phyloP scores from a whole-genome alignment of 2,888 invertebrate species.

The Agrochola circellaris region DNA sequence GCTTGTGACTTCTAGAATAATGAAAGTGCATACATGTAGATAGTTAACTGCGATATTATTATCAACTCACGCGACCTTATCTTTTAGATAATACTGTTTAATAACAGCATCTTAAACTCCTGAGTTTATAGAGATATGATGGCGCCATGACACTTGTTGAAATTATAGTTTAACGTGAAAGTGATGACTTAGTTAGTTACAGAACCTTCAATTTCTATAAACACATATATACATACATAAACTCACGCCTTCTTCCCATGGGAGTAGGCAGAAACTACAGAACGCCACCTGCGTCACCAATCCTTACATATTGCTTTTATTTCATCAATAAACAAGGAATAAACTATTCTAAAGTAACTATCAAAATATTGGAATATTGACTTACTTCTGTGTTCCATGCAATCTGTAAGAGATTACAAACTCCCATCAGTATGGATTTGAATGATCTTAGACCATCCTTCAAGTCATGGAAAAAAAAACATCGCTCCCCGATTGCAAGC shows the following conservation, averaged over 20 bases:
- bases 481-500: background rate
- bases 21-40: conserved; percentile 3
- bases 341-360: background rate
- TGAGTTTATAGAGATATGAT: conserved; percentile 14
- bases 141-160: conserved; percentile 23
- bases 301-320: background rate
- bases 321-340: background rate
- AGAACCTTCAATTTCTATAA: background rate
- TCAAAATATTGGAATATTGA: background rate
- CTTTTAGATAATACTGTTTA: conserved; percentile 38
- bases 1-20: background rate
- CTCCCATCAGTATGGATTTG: background rate
- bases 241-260: too few relatives aligned
- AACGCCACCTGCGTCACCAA: too few relatives aligned
- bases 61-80: conserved; percentile 30
- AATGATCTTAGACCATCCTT: background rate
- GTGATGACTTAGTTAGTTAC: background rate
- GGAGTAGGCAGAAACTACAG: too few relatives aligned
- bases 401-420: background rate
- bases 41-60: background rate
- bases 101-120: conserved; percentile 3
- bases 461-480: background rate
- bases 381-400: background rate
- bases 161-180: background rate
- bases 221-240: too few relatives aligned